Evolutionary conservation across 2,797 vertebrate genomes (phyloP).

Genomic region (Aulostomus chinensis): DNA sequence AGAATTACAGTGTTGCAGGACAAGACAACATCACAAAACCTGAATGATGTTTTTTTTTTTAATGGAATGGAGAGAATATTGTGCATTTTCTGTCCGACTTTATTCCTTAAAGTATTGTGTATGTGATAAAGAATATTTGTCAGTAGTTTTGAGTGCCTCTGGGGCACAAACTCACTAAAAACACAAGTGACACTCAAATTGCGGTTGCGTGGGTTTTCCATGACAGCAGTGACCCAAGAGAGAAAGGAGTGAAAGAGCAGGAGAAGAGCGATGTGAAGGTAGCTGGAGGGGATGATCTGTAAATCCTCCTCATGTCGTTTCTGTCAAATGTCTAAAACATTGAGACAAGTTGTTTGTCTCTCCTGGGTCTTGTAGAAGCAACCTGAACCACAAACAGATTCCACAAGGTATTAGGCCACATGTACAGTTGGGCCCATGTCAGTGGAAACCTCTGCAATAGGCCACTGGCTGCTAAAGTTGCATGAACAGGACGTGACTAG

Average conservation of each 20-base stretch:
- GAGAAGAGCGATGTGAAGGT: slow-evolving; percentile 10
- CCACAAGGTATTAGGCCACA: slow-evolving; percentile 50
- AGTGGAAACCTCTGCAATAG: not conserved
- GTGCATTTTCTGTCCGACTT: too few species aligned
- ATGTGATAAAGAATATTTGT: not conserved
- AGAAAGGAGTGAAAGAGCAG: slow-evolving; percentile 14
- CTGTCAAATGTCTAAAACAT: slow-evolving; percentile 42
- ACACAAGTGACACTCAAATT: slow-evolving; percentile 24
- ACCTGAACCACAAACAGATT: slow-evolving; percentile 33
- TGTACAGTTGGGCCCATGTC: not conserved
- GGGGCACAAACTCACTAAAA: slow-evolving; percentile 13
- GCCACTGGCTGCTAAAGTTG: too few species aligned
- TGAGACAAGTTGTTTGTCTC: slow-evolving; percentile 23
- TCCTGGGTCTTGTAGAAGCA: slow-evolving; percentile 1
- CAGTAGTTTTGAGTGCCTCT: slow-evolving; percentile 2
- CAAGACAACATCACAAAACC: too few species aligned
- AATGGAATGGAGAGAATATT: too few species aligned
- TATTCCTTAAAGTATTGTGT: too few species aligned
- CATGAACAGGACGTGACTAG: too few species aligned
- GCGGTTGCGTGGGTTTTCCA: slow-evolving; percentile 28
- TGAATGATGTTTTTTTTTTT: too few species aligned
- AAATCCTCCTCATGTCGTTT: slow-evolving; percentile 2
- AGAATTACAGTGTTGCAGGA: too few species aligned
- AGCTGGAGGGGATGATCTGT: slow-evolving; percentile 30
- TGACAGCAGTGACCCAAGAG: slow-evolving; percentile 27